phyloP scores from a whole-genome alignment of 2,888 invertebrate species.

The Tiliacea aurago region DNA sequence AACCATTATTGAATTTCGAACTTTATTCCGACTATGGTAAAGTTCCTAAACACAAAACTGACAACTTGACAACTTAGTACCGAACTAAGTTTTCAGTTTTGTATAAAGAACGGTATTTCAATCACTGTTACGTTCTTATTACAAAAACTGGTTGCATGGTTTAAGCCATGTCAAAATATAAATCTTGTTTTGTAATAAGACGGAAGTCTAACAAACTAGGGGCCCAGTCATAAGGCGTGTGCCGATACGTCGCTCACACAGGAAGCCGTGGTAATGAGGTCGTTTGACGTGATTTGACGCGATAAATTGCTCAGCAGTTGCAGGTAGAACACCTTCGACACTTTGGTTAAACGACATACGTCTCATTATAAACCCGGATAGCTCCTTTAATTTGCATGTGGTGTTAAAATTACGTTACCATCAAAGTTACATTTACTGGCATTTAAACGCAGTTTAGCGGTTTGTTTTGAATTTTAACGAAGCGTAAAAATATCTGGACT shows the following conservation, averaged over 20 bases:
- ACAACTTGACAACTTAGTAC: no score
- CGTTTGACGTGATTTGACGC: conserved; percentile 82
- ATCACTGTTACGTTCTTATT: no score
- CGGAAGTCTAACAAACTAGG: conserved; percentile 41
- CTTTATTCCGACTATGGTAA: no score
- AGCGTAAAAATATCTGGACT: neutral
- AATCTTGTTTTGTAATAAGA: no score
- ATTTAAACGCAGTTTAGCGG: neutral
- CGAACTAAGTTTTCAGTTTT: no score
- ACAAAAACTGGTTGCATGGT: no score
- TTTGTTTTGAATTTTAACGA: conserved; percentile 16
- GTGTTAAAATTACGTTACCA: conserved; percentile 14
- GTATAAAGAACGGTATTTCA: no score
- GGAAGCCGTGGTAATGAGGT: conserved; percentile 72
- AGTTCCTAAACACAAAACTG: no score
- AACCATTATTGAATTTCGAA: no score
- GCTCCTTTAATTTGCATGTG: conserved; percentile 53
- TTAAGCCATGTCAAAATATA: no score
- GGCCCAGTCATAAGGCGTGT: conserved; percentile 23
- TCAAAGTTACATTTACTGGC: conserved; percentile 24
- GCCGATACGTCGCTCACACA: conserved; percentile 39
- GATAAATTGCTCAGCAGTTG: conserved; percentile 78
- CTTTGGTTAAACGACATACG: conserved; percentile 43
- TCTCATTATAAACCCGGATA: conserved; percentile 45
- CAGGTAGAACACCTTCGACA: conserved; percentile 54